phyloP scores from a whole-genome alignment of 1,140 invertebrate species.

The Scaptomyza pallida region DNA sequence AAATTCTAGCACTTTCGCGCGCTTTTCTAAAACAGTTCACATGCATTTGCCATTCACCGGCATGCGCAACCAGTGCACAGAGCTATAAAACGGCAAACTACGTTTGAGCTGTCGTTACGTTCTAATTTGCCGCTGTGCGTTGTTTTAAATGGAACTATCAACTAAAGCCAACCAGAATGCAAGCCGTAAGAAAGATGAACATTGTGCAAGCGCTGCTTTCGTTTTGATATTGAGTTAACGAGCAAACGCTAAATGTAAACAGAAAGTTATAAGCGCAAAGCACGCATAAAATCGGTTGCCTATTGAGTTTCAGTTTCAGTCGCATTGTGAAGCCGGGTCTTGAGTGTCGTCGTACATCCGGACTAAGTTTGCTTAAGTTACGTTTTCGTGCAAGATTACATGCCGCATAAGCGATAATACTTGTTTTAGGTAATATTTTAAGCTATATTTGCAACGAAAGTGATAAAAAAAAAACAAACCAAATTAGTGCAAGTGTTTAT shows the following conservation, averaged over 20 bases:
- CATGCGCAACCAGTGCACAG: neutral
- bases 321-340: constrained; percentile 15
- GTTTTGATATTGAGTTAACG: constrained; percentile 9
- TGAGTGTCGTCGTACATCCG: constrained; percentile 10
- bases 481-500: neutral
- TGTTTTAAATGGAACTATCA: neutral
- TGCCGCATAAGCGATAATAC: constrained; percentile 6
- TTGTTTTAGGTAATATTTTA: neutral
- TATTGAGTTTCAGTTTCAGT: constrained; percentile 16
- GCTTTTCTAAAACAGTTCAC: too few relatives aligned
- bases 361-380: neutral
- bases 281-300: neutral
- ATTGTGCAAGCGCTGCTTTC: neutral
- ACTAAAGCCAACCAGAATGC: neutral
- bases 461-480: constrained; percentile 6
- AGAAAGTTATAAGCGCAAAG: constrained; percentile 35
- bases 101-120: constrained; percentile 3
- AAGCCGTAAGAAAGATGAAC: neutral
- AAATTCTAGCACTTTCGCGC: neutral
- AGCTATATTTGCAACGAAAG: neutral
- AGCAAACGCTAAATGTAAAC: constrained; percentile 26
- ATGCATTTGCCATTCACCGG: constrained; percentile 8
- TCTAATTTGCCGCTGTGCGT: neutral
- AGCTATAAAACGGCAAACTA: neutral
- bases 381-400: neutral